Percentiles rank a stretch among this genome's conserved stretches.
These are phyloP conservation scores for Hirundichthys speculiger DNA, from an alignment of 2,113 vertebrate genomes.

Conservation along the genomic window DNA sequence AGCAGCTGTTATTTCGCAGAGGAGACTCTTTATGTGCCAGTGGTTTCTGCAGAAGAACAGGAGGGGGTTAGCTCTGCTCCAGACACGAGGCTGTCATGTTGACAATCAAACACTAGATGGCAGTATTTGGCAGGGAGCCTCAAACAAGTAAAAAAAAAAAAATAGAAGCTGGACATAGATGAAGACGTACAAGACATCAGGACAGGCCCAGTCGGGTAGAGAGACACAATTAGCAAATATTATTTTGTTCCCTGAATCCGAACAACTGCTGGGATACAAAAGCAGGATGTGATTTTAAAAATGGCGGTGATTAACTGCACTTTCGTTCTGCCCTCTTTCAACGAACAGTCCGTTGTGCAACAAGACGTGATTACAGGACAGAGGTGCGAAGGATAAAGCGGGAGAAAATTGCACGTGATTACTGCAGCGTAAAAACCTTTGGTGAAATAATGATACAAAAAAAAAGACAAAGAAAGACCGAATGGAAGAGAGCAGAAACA, in stretches of 20 bases:
- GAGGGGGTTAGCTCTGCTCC: constrained; percentile 53
- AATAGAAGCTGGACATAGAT: not conserved
- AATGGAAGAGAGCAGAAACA: constrained; percentile 12
- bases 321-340: constrained; percentile 9
- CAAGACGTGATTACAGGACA: constrained; percentile 2
- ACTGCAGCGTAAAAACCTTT: too few relatives aligned
- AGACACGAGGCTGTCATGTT: constrained; percentile 3
- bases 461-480: constrained; percentile 14
- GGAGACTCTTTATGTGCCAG: constrained; percentile 82
- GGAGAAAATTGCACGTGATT: constrained; percentile 19
- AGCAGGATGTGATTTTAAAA: not conserved
- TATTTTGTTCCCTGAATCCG: not conserved
- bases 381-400: not conserved
- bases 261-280: constrained; percentile 13
- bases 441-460: constrained; percentile 2
- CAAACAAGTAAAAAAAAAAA: not conserved
- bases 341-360: not conserved
- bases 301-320: not conserved
- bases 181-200: constrained; percentile 3
- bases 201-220: not conserved
- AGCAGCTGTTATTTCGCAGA: constrained; percentile 82
- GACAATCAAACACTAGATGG: constrained; percentile 43
- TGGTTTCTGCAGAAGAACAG: constrained; percentile 75
- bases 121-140: constrained; percentile 16
- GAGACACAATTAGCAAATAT: not conserved